Conservation (phyloP, 1,140 invertebrate genomes). For the Globodera rostochiensis region DNA sequence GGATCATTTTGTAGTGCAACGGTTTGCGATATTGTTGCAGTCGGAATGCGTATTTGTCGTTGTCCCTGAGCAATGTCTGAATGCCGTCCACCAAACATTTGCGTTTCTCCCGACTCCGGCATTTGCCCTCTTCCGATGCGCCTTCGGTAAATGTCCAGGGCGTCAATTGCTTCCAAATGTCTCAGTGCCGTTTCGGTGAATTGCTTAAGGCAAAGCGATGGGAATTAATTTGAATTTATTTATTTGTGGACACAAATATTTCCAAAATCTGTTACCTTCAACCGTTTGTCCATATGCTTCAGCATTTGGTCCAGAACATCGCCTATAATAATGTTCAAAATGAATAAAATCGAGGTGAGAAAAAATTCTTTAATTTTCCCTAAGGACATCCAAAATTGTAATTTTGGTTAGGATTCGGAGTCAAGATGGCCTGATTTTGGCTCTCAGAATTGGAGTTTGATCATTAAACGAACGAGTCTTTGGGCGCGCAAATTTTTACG, state of each 20-base stretch:
- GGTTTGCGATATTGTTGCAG: constrained; percentile 21
- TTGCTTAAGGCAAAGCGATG: not conserved
- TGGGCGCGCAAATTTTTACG: too few species aligned
- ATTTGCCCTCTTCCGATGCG: constrained; percentile 44
- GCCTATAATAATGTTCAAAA: constrained; percentile 3
- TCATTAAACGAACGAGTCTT: too few species aligned
- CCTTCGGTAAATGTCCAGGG: constrained; percentile 39
- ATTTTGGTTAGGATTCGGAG: too few species aligned
- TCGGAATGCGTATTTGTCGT: constrained; percentile 41
- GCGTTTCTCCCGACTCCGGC: constrained; percentile 45
- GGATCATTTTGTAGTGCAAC: not conserved
- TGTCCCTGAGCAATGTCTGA: constrained; percentile 42
- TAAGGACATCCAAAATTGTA: too few species aligned
- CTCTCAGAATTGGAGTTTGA: too few species aligned
- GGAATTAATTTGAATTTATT: too few species aligned
- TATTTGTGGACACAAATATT: too few species aligned
- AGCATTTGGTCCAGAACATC: constrained; percentile 46
- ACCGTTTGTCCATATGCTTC: constrained; percentile 40
- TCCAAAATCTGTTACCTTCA: not conserved
- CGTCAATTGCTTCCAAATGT: constrained; percentile 43
- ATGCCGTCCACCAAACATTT: constrained; percentile 39
- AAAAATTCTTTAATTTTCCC: too few species aligned
- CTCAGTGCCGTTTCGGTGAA: constrained; percentile 42
- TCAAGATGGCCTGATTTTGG: too few species aligned
- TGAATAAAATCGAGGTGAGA: constrained; percentile 1